Percentiles rank a stretch among this genome's conserved stretches.
Conservation (phyloP, 2,113 vertebrate species). For the Elephas maximus region DNA sequence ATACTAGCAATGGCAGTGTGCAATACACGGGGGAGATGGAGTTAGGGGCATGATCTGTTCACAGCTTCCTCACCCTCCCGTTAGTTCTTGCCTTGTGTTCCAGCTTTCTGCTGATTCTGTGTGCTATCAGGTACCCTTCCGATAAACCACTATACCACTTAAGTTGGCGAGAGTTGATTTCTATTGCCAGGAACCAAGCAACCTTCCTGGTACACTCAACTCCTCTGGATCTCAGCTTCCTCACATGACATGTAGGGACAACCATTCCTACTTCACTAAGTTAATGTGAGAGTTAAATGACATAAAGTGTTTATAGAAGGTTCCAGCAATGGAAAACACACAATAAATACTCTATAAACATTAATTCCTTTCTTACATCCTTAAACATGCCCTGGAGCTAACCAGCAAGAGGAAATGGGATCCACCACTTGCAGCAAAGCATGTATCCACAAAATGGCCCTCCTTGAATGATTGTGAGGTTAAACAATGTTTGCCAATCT, state of each 20-base stretch:
- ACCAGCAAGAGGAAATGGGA: background rate
- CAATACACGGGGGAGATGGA: fast-evolving
- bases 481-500: constrained; percentile 72
- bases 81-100: background rate
- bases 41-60: too few relatives aligned
- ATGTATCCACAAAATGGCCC: background rate
- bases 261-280: background rate
- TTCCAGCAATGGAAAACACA: background rate
- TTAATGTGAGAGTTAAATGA: background rate
- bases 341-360: background rate
- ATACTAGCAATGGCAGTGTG: background rate
- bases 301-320: background rate
- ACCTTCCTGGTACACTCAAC: background rate
- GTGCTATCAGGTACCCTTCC: background rate
- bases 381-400: background rate
- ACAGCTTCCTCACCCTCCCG: background rate
- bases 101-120: background rate
- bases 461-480: constrained; percentile 47
- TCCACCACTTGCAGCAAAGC: background rate
- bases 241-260: background rate
- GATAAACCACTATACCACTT: background rate
- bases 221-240: background rate
- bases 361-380: background rate
- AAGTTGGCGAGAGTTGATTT: background rate
- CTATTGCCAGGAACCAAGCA: background rate